Conservation (phyloP, 23 tunicate genomes). For the Oikopleura albicans region DNA sequence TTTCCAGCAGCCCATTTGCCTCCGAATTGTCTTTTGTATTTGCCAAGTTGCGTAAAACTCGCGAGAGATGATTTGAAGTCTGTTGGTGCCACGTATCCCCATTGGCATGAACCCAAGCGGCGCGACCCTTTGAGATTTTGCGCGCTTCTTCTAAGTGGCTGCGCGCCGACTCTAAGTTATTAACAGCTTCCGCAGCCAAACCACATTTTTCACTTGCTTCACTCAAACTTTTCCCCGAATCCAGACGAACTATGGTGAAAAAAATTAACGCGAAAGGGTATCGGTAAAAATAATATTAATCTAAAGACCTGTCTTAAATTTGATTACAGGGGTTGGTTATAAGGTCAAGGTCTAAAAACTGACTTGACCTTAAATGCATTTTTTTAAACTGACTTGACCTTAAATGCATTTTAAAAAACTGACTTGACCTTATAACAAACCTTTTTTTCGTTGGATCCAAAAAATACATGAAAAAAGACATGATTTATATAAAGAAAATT, state of each 20-base stretch:
- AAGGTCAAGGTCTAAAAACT: too few species aligned
- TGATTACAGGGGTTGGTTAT: too few species aligned
- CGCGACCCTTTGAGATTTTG: not conserved
- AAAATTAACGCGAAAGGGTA: not conserved
- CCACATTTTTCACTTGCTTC: constrained; percentile 15
- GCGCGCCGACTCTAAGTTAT: not conserved
- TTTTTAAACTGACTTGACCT: too few species aligned
- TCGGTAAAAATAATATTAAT: too few species aligned
- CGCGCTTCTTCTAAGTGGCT: not conserved
- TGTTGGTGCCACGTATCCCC: constrained; percentile 6
- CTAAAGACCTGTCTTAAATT: too few species aligned
- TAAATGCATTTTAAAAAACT: too few species aligned
- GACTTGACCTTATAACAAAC: too few species aligned
- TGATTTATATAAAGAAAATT: too few species aligned
- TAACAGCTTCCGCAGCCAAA: not conserved
- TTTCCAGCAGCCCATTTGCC: not conserved
- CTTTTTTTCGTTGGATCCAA: too few species aligned
- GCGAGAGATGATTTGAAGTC: not conserved
- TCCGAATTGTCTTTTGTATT: not conserved
- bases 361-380: too few species aligned
- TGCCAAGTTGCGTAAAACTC: not conserved
- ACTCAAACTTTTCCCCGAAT: not conserved
- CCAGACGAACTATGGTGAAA: not conserved
- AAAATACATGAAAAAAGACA: too few species aligned
- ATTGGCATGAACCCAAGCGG: not conserved